These are phyloP conservation scores for Drosophila asahinai DNA, from an alignment of 1,140 invertebrate species.

Conservation along the genomic window DNA sequence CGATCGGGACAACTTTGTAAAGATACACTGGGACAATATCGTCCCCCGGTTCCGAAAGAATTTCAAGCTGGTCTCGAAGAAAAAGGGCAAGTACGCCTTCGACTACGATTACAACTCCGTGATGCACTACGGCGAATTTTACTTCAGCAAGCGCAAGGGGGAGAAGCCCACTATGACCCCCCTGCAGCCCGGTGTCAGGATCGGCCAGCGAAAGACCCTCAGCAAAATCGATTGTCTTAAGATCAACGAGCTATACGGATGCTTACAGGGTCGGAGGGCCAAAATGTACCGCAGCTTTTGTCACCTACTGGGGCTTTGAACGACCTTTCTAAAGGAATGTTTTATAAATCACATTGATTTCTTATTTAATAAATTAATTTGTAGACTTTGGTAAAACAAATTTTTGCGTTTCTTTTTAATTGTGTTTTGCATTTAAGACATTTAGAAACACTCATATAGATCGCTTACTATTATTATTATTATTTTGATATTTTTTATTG, in stretches of 20 bases:
- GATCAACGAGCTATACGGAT: constrained; percentile 90
- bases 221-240: constrained; percentile 90
- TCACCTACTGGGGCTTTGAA: constrained; percentile 87
- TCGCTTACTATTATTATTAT: no score
- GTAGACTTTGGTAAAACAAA: constrained; percentile 3
- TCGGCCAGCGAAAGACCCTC: constrained; percentile 89
- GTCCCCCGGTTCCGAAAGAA: constrained; percentile 88
- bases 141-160: constrained; percentile 85
- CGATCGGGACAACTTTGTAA: constrained; percentile 92
- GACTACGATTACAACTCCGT: constrained; percentile 91
- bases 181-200: constrained; percentile 84
- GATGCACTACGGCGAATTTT: constrained; percentile 90
- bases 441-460: no score
- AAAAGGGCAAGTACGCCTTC: constrained; percentile 88
- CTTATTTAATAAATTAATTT: constrained; percentile 51
- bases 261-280: constrained; percentile 85
- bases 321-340: not conserved
- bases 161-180: constrained; percentile 87
- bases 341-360: constrained; percentile 84
- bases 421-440: no score
- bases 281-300: constrained; percentile 89
- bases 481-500: no score
- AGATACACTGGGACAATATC: constrained; percentile 91
- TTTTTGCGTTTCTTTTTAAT: not conserved
- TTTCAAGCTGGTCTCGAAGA: constrained; percentile 89